A percentile compares a stretch with the other conserved stretches of the same genome.
Conservation (phyloP, 2,797 vertebrate genomes). For the Chelon auratus region DNA sequence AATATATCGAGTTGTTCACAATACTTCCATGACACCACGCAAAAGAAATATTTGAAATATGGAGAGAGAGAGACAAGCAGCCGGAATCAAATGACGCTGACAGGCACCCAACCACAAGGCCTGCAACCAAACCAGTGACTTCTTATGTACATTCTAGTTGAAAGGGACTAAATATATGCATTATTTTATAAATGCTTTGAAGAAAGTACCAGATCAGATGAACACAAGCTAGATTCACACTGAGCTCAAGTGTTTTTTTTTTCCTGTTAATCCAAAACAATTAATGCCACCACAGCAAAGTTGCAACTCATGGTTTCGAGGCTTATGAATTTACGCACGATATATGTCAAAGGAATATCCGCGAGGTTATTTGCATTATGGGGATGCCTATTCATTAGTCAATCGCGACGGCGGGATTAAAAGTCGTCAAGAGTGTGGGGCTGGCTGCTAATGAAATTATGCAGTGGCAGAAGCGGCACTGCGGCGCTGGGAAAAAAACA, state of each 20-base stretch:
- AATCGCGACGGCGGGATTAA: conserved; percentile 5
- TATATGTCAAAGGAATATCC: not conserved
- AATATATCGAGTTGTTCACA: not conserved
- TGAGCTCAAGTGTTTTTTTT: not conserved
- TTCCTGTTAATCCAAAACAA: not conserved
- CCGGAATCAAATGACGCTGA: no score
- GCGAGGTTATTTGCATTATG: conserved; percentile 13
- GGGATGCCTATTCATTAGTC: conserved; percentile 1
- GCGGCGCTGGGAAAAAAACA: not conserved
- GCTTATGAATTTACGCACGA: not conserved
- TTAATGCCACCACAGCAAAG: not conserved
- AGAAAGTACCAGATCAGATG: not conserved
- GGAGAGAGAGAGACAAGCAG: not conserved
- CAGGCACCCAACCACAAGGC: no score
- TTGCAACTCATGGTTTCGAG: not conserved
- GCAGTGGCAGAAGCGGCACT: not conserved
- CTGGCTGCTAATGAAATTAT: conserved; percentile 2
- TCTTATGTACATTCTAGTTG: not conserved
- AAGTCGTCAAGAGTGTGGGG: not conserved
- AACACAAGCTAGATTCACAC: not conserved
- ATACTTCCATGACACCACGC: not conserved
- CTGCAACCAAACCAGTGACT: no score
- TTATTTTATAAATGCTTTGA: no score
- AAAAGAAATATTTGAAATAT: not conserved
- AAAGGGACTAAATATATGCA: no score